phyloP scores from a whole-genome alignment of 1,140 invertebrate species.

The Drosophila nannoptera region DNA sequence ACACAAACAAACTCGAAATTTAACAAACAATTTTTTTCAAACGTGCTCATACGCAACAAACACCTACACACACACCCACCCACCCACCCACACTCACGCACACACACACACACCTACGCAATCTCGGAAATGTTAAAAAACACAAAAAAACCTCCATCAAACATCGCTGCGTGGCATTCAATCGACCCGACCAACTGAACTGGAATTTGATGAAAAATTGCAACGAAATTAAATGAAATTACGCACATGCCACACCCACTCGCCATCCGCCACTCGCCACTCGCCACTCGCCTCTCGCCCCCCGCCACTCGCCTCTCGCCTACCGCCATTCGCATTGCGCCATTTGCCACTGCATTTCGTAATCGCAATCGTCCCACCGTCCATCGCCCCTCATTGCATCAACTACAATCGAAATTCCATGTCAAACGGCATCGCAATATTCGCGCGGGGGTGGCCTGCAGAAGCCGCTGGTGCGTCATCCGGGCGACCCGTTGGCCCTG shows the following conservation, averaged over 20 bases:
- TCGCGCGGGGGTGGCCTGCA: slow-evolving; percentile 80
- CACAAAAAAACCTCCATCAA: slow-evolving; percentile 41
- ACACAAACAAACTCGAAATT: slow-evolving; percentile 55
- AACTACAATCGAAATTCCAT: slow-evolving; percentile 64
- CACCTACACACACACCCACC: slow-evolving; percentile 38
- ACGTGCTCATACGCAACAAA: slow-evolving; percentile 54
- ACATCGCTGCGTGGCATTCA: slow-evolving; percentile 63
- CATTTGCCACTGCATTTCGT: slow-evolving; percentile 25
- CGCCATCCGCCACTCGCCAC: slow-evolving; percentile 26
- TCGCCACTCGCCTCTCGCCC: slow-evolving; percentile 34
- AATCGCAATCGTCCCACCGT: slow-evolving; percentile 23
- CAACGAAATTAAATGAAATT: slow-evolving; percentile 74
- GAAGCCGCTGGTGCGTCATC: slow-evolving; percentile 92
- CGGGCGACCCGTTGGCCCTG: slow-evolving; percentile 86
- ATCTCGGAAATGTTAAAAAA: slow-evolving; percentile 32
- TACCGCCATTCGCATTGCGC: slow-evolving; percentile 22
- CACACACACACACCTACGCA: slow-evolving; percentile 55
- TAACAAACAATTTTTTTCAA: slow-evolving; percentile 73
- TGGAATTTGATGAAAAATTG: slow-evolving; percentile 74
- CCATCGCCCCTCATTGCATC: slow-evolving; percentile 51
- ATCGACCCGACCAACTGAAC: slow-evolving; percentile 50
- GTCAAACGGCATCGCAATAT: slow-evolving; percentile 76
- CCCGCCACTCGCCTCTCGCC: not conserved
- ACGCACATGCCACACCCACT: slow-evolving; percentile 59
- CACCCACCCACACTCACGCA: slow-evolving; percentile 27